Evolutionary conservation across 2,797 vertebrate genomes (phyloP).

Genomic region (Decapterus maruadsi): DNA sequence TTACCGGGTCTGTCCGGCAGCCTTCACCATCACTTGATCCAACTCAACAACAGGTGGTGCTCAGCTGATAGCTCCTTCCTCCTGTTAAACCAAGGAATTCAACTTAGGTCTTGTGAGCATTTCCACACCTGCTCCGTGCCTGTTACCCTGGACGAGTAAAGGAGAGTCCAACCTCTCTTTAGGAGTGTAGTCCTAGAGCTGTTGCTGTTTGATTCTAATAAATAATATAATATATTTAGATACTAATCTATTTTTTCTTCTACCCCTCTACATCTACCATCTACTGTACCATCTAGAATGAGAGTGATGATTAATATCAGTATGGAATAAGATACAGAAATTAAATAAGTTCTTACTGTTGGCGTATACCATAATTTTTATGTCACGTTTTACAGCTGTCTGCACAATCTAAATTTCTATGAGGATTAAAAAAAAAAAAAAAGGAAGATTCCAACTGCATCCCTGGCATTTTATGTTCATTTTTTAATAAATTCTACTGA

Average conservation of each 20-base stretch:
- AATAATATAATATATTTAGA: neutral
- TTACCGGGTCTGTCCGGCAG: no score
- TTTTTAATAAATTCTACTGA: slow-evolving; percentile 35
- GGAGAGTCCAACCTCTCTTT: no score
- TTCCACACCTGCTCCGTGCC: no score
- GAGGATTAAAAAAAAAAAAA: slow-evolving; percentile 13
- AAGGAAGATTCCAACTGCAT: neutral
- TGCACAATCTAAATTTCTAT: slow-evolving; percentile 6
- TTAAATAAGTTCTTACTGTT: neutral
- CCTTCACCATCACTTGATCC: no score
- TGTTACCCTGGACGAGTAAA: no score
- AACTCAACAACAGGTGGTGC: no score
- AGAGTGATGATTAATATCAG: neutral
- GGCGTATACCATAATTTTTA: neutral
- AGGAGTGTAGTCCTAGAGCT: no score
- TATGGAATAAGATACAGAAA: neutral
- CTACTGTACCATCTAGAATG: no score
- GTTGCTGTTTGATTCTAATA: no score
- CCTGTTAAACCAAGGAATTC: no score
- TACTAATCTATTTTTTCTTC: neutral
- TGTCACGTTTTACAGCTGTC: neutral
- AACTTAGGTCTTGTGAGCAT: no score
- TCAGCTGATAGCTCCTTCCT: no score
- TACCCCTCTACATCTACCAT: neutral
- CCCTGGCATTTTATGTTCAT: neutral